A percentile compares a stretch with the other conserved stretches of the same genome.
Evolutionary conservation across 2,113 vertebrate species (phyloP).

Genomic region (Pelvicachromis taeniatus): DNA sequence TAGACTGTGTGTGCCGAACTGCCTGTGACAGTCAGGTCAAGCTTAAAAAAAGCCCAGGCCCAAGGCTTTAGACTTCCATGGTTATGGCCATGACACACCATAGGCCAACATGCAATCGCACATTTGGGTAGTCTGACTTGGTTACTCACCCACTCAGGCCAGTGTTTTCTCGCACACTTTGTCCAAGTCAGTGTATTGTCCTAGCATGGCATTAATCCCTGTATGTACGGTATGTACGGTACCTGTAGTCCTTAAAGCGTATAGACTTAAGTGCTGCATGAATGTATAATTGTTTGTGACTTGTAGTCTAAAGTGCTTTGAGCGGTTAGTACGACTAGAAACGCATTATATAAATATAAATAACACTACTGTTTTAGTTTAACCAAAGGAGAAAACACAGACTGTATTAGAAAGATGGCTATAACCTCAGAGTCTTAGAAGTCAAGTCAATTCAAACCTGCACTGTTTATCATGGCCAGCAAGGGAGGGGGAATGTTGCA

Average conservation of each 20-base stretch:
- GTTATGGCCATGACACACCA: slow-evolving; percentile 38
- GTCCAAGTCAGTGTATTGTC: background rate
- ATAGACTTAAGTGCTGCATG: background rate
- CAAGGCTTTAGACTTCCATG: slow-evolving; percentile 21
- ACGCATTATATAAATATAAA: background rate
- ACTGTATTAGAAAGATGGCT: background rate
- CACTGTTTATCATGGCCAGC: background rate
- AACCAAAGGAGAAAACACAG: background rate
- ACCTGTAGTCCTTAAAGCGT: background rate
- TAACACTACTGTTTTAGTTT: background rate
- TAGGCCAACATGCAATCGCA: background rate
- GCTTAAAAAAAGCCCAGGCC: slow-evolving; percentile 45
- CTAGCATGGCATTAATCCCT: background rate
- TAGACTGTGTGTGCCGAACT: background rate
- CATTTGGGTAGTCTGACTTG: background rate
- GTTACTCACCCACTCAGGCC: background rate
- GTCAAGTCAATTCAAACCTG: background rate
- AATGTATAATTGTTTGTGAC: background rate
- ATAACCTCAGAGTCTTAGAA: background rate
- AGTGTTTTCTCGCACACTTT: background rate
- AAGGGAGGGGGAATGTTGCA: background rate
- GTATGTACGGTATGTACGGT: background rate
- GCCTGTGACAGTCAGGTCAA: slow-evolving; percentile 37
- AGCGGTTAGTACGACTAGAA: accelerated
- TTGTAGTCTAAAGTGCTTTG: background rate